These are phyloP conservation scores for Labeo rohita DNA, from an alignment of 2,113 vertebrate species.

Conservation along the genomic window DNA sequence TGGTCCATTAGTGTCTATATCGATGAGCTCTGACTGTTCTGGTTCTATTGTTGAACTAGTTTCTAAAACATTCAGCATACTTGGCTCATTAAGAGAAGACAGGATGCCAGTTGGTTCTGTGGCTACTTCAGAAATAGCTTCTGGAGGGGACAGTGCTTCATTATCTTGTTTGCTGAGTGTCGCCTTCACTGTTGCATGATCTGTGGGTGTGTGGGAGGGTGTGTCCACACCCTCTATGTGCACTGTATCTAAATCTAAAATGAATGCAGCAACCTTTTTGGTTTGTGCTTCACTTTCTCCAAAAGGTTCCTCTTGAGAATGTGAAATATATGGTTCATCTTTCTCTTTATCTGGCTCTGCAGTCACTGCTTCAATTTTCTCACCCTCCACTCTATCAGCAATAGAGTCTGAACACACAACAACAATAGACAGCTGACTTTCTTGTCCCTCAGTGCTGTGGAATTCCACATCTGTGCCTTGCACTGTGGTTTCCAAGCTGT, in stretches of 20 bases:
- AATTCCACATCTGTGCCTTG: background rate
- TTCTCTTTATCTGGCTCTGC: background rate
- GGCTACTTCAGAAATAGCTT: background rate
- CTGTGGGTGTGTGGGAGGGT: background rate
- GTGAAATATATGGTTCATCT: background rate
- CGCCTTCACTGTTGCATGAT: slow-evolving; percentile 1
- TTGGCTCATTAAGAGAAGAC: slow-evolving; percentile 6
- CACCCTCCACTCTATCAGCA: background rate
- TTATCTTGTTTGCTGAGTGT: background rate
- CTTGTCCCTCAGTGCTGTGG: background rate
- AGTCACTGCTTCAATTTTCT: background rate
- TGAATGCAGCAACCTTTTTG: slow-evolving; percentile 57
- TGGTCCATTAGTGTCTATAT: slow-evolving; percentile 11
- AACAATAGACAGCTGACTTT: background rate
- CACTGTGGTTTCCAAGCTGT: background rate
- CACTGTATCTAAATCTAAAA: slow-evolving; percentile 54
- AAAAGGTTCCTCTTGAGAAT: background rate
- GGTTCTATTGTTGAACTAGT: slow-evolving; percentile 9
- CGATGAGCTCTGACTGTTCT: background rate
- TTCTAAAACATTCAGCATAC: background rate
- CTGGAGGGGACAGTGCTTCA: background rate
- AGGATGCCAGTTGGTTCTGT: background rate
- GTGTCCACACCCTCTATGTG: slow-evolving; percentile 35
- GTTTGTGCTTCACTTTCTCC: background rate
- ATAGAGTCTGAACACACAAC: background rate